Base-by-base conservation (phyloP, 35 echinoderm and acorn worm species). In the Patiria miniata region DNA sequence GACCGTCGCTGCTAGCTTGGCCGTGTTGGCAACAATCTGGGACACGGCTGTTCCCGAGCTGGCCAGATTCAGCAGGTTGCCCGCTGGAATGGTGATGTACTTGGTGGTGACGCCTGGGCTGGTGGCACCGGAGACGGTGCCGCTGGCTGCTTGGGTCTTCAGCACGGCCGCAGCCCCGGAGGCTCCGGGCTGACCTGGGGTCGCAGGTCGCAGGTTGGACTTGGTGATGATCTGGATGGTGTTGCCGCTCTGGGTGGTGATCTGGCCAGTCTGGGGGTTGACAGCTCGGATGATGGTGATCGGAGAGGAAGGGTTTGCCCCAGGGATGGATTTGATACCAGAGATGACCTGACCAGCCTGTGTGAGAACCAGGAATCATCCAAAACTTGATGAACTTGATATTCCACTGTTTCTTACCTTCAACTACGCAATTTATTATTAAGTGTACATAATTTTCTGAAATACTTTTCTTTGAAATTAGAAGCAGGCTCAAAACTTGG, bases 191-290 rank as follows among this genome's bases (percentile, higher is more conserved):
- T 93, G 86, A 57, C 92, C 77, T 6, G 78, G 36, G 3, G 78
- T 40, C 39, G 83, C 51, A 76, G 82, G 60, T 80, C 86, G 30
- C 26, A 73, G 7, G 50, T 55, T 89, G 52, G 86, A 85, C 47
- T 97, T 97, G 38, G 95, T 93, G 79, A 97, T 97, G 51, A 97
- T 97, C 81, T 97, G 95, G 19, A 97, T 97, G 36, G 95, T 97
- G 65, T 87, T 87, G n/a, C 85, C 85, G 29, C 68, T 38, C 87
- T 94, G 86, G 2, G 84, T 87, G 34, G 84, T 78, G 30, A 82
- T 56, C 79, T 97, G 95, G 37, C 96, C 92, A 34, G 54, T 78
- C 53, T 93, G 95, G 4, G 95, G 91, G 14, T 92, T 91, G 56
- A 98, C 88, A 19, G 96, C 92, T 80, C 92, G 26, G 65, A 99